Base-by-base conservation (phyloP, 1,140 invertebrate genomes). In the Scaptomyza hsui region DNA sequence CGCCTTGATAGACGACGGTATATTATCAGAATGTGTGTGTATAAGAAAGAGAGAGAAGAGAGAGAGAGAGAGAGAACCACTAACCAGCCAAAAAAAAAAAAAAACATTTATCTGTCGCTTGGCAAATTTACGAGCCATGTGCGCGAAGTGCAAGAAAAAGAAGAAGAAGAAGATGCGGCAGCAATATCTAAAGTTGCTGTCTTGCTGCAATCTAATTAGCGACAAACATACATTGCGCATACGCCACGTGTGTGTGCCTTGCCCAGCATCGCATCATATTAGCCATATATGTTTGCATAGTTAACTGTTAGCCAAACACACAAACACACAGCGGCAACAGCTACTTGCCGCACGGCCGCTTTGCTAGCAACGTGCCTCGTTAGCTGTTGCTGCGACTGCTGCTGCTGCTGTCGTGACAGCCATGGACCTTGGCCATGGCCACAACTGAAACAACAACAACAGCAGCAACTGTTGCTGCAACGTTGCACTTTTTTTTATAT, bases 1-100 rank as follows among this genome's bases (percentile, higher is more conserved):
- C 71, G 79, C 79, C 71, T 72, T 78, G 81, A 88, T 86, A 86
- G 81, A 88, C 78, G 82, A 71, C 82, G 74, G 81, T 86, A 86
- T 82, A 86, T 81, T 86, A 88, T 76, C 80, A 75, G 26, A 7
- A 29, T 9, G 6, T 29, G 5, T 29, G 26, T 29, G 6, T 9
- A 53, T 49, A 47, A 53, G 18, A 10, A 35, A 18, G 16, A 48
- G 15, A 56, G 60, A 62, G 6, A 57, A 56, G 60, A 62, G 6
- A 57, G 26, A 4, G 29, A 42, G 35, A 16, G 13, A 39, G 19
- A 24, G 41, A 19, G 15, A 16, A 44, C 2, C 10, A 9, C 41
- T 6, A 53, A 19, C 44, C 18, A 35, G 32, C 57, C 55, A 41
- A 56, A 65, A 42, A 47, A 64, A 61, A 61, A 60, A 55, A 18